phyloP scores from a whole-genome alignment of 2,888 invertebrate genomes.

The Smittia aterrima region DNA sequence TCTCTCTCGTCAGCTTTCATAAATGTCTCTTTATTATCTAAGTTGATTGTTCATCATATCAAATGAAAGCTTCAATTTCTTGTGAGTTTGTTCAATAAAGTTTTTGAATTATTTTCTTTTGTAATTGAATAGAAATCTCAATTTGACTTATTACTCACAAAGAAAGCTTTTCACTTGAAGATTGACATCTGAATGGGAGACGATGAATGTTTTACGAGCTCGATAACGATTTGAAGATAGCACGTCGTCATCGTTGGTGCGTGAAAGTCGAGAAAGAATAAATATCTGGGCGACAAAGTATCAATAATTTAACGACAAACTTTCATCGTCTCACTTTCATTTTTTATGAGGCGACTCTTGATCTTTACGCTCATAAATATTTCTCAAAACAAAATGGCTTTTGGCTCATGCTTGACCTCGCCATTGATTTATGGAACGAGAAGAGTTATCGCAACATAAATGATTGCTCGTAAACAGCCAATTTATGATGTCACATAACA shows the following conservation, averaged over 20 bases:
- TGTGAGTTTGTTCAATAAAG: too few species aligned
- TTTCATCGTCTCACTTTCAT: background rate
- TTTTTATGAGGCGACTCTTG: background rate
- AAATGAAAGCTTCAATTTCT: too few species aligned
- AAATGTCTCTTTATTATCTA: too few species aligned
- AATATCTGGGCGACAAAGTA: conserved; percentile 5
- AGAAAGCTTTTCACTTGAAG: background rate
- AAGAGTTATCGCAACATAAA: conserved; percentile 18
- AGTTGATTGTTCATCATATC: background rate
- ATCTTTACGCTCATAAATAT: conserved; percentile 10
- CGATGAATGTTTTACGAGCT: conserved; percentile 11
- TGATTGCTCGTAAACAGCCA: conserved; percentile 3
- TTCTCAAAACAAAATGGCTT: background rate
- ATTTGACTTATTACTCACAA: background rate
- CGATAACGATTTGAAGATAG: conserved; percentile 18
- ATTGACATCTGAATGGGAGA: background rate
- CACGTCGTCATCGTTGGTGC: background rate
- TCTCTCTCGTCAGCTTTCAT: background rate
- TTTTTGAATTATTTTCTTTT: too few species aligned
- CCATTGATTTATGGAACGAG: conserved; percentile 7
- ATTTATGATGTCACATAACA: conserved; percentile 22
- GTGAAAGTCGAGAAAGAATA: background rate
- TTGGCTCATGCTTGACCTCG: conserved; percentile 12
- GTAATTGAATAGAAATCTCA: too few species aligned
- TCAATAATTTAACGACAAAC: conserved; percentile 18